These are phyloP conservation scores for Aporophyla nigra DNA, from an alignment of 2,888 invertebrate species.

Conservation along the genomic window DNA sequence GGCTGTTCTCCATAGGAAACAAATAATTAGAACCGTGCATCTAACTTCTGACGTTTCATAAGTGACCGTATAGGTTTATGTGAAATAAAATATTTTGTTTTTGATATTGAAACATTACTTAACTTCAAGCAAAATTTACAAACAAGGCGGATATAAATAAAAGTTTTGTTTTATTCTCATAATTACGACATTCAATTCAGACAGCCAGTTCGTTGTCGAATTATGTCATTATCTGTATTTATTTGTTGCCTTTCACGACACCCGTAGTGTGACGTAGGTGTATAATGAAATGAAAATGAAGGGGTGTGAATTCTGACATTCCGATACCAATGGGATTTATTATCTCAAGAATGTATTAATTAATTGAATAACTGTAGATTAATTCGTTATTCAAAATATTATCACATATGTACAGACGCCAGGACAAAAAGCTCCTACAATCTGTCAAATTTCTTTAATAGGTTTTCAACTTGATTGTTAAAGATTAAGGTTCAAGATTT, in stretches of 20 bases:
- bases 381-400: slow-evolving; percentile 1
- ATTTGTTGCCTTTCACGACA: slow-evolving; percentile 26
- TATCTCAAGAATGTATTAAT: slow-evolving; percentile 34
- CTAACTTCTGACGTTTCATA: too few relatives aligned
- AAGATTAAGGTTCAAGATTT: too few relatives aligned
- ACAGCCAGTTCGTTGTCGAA: background rate
- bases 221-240: slow-evolving; percentile 19
- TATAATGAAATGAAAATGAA: slow-evolving; percentile 41
- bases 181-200: background rate
- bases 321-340: slow-evolving; percentile 43
- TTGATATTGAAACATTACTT: background rate
- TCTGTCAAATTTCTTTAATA: too few relatives aligned
- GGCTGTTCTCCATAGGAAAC: too few relatives aligned
- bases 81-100: too few relatives aligned
- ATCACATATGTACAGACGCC: too few relatives aligned
- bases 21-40: too few relatives aligned
- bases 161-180: background rate
- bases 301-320: slow-evolving; percentile 21
- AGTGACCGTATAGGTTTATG: too few relatives aligned
- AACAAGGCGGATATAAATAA: background rate
- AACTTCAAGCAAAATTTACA: too few relatives aligned
- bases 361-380: slow-evolving; percentile 19
- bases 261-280: slow-evolving; percentile 22
- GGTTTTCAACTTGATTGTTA: too few relatives aligned
- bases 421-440: too few relatives aligned